Conservation (phyloP, 2,797 vertebrate species). For the Tympanoctomys barrerae region DNA sequence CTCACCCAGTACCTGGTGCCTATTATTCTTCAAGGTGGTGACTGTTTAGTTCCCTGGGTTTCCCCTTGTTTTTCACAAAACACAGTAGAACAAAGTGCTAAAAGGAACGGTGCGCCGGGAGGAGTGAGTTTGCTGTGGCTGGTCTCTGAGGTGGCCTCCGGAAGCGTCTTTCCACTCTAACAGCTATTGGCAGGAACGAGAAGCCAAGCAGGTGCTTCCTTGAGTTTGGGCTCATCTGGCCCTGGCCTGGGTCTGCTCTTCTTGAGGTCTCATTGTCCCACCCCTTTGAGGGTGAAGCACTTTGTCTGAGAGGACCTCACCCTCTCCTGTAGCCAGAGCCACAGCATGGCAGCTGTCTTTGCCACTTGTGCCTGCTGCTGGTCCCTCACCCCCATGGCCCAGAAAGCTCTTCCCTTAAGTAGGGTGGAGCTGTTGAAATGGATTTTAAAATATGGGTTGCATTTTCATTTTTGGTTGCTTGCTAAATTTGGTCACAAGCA, state of each 20-base stretch:
- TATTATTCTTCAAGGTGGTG: neutral
- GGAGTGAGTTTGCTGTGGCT: neutral
- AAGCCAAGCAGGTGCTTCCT: slow-evolving; percentile 9
- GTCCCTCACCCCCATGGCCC: neutral
- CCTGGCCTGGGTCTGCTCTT: neutral
- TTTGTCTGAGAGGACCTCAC: neutral
- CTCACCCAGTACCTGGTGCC: neutral
- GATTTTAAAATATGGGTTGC: slow-evolving; percentile 79
- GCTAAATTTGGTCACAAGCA: slow-evolving; percentile 78
- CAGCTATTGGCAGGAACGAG: slow-evolving; percentile 19
- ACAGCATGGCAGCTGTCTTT: neutral
- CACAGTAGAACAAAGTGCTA: slow-evolving; percentile 37
- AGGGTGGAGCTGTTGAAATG: slow-evolving; percentile 70
- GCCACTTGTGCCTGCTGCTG: neutral
- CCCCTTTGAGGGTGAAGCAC: neutral
- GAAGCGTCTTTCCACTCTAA: slow-evolving; percentile 27
- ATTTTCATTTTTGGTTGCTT: slow-evolving; percentile 75
- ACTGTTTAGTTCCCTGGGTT: slow-evolving; percentile 28
- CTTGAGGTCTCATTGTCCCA: neutral
- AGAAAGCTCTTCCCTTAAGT: slow-evolving; percentile 27
- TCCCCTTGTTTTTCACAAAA: slow-evolving; percentile 24
- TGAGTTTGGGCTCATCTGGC: neutral
- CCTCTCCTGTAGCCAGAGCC: neutral
- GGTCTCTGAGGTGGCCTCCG: slow-evolving; percentile 4
- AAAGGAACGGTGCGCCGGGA: neutral